These are phyloP conservation scores for Bagarius yarrelli DNA, from an alignment of 2,113 vertebrate species.

Conservation along the genomic window DNA sequence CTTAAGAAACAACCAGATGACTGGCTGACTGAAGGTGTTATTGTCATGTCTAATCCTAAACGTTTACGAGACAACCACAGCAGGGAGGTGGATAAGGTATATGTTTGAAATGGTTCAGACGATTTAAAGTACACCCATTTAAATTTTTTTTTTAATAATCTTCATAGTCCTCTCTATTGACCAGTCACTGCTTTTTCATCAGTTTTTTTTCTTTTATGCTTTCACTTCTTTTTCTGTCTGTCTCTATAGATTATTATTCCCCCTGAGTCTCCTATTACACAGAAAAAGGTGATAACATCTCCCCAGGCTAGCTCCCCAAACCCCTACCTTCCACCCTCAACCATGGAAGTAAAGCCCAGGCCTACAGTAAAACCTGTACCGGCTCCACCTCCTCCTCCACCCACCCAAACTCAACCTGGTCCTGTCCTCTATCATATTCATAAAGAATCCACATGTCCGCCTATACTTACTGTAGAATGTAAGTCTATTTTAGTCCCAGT, in stretches of 20 bases:
- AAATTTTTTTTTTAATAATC: conserved; percentile 31
- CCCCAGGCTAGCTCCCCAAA: conserved; percentile 66
- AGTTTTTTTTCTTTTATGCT: conserved; percentile 25
- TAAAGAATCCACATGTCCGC: conserved; percentile 44
- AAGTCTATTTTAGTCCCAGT: conserved; percentile 25
- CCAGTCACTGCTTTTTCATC: conserved; percentile 5
- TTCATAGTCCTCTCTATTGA: background rate
- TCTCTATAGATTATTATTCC: conserved; percentile 84
- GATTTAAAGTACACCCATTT: background rate
- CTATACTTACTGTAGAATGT: conserved; percentile 47
- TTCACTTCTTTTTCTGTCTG: conserved; percentile 48
- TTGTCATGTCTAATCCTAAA: conserved; percentile 80
- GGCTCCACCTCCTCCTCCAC: conserved; percentile 60
- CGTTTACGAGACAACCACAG: conserved; percentile 71
- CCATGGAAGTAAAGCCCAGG: conserved; percentile 58
- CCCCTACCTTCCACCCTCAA: conserved; percentile 58
- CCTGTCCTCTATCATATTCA: conserved; percentile 53
- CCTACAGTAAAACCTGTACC: conserved; percentile 49
- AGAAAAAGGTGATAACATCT: conserved; percentile 79
- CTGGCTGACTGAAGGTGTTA: conserved; percentile 87
- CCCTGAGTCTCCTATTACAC: conserved; percentile 80
- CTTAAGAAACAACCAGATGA: conserved; percentile 73
- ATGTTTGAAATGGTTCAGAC: conserved; percentile 36
- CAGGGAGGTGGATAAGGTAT: conserved; percentile 83
- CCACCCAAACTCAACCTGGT: conserved; percentile 50